Percentiles rank a stretch among this genome's conserved stretches.
Conservation (phyloP, 2,888 invertebrate genomes). For the Cephus rjabovi region DNA sequence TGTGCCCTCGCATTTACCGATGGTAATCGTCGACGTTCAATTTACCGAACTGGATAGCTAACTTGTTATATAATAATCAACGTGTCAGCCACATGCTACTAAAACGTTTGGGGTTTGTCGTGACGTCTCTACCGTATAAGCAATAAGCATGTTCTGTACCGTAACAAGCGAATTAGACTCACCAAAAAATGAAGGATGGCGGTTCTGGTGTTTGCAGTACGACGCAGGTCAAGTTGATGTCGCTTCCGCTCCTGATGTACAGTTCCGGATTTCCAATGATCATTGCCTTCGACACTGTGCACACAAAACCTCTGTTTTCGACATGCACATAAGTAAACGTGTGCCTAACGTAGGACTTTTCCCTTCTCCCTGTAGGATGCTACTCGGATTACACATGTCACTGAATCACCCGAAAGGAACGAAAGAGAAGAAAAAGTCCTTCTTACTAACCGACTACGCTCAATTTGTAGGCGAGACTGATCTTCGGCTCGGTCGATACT, state of each 20-base stretch:
- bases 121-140: not conserved
- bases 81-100: not conserved
- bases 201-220: conserved; percentile 86
- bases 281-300: conserved; percentile 88
- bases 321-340: not conserved
- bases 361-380: not conserved
- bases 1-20: not conserved
- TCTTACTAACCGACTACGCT: conserved; percentile 79
- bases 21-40: not conserved
- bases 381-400: not conserved
- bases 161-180: conserved; percentile 39
- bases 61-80: not conserved
- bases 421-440: not conserved
- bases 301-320: not conserved
- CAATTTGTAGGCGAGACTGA: conserved; percentile 79
- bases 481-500: conserved; percentile 83
- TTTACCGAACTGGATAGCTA: not conserved
- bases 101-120: not conserved
- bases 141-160: not conserved
- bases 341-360: too few relatives aligned
- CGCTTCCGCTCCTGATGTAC: conserved; percentile 89
- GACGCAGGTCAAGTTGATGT: conserved; percentile 91
- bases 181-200: conserved; percentile 76
- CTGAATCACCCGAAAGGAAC: not conserved
- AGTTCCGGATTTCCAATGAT: conserved; percentile 87